Conservation (phyloP, 2,113 vertebrate species). For the Pagrus major region DNA sequence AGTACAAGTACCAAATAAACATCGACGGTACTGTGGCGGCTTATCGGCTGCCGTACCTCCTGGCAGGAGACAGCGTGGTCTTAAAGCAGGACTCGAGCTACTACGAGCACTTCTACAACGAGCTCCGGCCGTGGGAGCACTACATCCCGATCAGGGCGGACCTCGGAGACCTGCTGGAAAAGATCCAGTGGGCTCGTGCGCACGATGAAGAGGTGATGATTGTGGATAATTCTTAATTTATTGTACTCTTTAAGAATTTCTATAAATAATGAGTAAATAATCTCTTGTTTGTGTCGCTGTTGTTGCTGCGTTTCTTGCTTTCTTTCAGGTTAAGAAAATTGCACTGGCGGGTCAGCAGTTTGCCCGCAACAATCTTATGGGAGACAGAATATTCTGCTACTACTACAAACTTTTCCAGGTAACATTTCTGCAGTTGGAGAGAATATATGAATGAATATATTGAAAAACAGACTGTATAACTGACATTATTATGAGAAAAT, state of each 20-base stretch:
- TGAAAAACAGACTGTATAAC: neutral
- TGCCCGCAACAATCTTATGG: conserved; percentile 93
- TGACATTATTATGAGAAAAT: neutral
- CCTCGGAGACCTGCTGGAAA: conserved; percentile 94
- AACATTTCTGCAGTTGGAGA: conserved; percentile 43
- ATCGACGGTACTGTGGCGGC: conserved; percentile 97
- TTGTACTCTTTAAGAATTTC: neutral
- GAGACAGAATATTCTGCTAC: conserved; percentile 94
- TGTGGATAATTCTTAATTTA: neutral
- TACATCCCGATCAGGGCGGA: conserved; percentile 94
- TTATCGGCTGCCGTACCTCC: conserved; percentile 94
- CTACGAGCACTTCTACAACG: conserved; percentile 96
- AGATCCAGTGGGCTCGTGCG: conserved; percentile 94
- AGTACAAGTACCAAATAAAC: conserved; percentile 99
- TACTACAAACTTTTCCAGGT: conserved; percentile 97
- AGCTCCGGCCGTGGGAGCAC: conserved; percentile 93
- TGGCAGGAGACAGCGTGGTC: conserved; percentile 95
- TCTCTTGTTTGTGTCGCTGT: neutral
- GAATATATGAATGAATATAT: neutral
- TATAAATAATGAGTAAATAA: neutral
- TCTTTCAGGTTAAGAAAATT: conserved; percentile 90
- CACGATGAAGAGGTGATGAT: conserved; percentile 92
- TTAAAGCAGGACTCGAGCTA: conserved; percentile 97
- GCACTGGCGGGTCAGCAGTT: conserved; percentile 92
- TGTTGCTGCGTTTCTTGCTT: neutral